phyloP scores from a whole-genome alignment of 2,113 vertebrate genomes.

The Oreochromis aureus region DNA sequence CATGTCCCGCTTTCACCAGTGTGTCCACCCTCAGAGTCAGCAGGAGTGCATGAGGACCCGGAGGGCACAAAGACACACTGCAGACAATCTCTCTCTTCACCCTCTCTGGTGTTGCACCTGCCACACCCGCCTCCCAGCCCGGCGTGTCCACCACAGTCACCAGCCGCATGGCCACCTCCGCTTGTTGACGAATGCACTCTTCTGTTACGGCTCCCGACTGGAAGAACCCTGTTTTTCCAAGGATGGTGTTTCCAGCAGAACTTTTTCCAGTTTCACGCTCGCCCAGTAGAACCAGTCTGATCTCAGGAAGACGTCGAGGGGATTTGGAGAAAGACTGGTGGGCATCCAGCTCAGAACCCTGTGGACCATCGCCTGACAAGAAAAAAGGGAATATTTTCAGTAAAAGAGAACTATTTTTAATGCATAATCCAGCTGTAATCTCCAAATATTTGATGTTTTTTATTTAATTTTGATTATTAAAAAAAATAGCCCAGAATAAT shows the following conservation, averaged over 20 bases:
- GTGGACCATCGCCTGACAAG: conserved; percentile 45
- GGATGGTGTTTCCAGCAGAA: conserved; percentile 62
- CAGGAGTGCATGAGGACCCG: conserved; percentile 68
- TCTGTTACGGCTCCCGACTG: conserved; percentile 47
- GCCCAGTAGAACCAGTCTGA: conserved; percentile 68
- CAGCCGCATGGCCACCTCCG: conserved; percentile 50
- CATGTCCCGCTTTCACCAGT: conserved; percentile 33
- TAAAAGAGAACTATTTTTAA: background rate
- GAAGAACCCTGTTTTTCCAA: conserved; percentile 44
- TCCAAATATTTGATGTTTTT: background rate
- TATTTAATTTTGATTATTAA: rapidly evolving
- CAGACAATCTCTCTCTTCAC: conserved; percentile 62
- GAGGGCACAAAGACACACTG: conserved; percentile 59
- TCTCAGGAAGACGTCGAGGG: conserved; percentile 53
- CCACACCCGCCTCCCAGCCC: conserved; percentile 65
- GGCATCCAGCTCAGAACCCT: conserved; percentile 44
- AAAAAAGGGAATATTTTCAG: background rate
- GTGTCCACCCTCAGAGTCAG: conserved; percentile 66
- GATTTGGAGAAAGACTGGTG: conserved; percentile 59
- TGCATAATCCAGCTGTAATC: background rate
- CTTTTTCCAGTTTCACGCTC: conserved; percentile 75
- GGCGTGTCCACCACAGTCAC: conserved; percentile 72
- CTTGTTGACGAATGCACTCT: conserved; percentile 63
- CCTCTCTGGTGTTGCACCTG: conserved; percentile 60
- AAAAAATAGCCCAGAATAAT: background rate